Evolutionary conservation across 2,797 vertebrate species (phyloP), one percentile per base, ranked within the genome.

Genomic region (Syncerus caffer): DNA sequence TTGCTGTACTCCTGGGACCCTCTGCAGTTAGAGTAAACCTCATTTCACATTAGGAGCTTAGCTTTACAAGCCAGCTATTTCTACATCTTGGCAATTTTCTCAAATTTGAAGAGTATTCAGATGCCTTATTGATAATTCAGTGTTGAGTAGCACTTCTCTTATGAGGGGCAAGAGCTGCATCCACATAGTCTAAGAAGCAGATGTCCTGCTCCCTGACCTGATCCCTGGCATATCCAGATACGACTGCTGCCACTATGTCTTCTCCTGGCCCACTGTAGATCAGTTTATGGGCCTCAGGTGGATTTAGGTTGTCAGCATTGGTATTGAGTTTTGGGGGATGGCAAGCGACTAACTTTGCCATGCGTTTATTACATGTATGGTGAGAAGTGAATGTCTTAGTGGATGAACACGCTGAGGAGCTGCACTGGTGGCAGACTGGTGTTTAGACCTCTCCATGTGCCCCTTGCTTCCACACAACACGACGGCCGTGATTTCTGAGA

Each of bases 31-130:
- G 78, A 97, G 96, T 21, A 11, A 94, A 97, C 76, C 83, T 93
- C 95, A 89, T 97, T 98, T 98, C 78, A 84, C 97, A 90, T 97
- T 95, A 96, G 87, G 94, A 98, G 0, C 95, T 92, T 21, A 45
- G 58, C 85, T 97, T 82, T 82, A 79, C 51, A 82, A 79, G 87
- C 27, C 90, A 85, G 90, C 96, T 97, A 4, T 94, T 51, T 97
- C 47, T 97, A 95, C 89, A 47, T 90, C 78, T 89, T 80, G 71
- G 67, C 96, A 79, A 16, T 95, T 76, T 97, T 90, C 95, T 97
- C 85, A 80, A 67, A 92, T 89, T 98, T 92, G 55, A 80, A 80
- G 80, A 93, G 31, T 91, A 85, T 90, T 97, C 76, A 38, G 51
- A 53, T 62, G 34, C 55, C 60, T 87, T 71, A 16, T 86, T 91